Percentiles rank a stretch among this genome's conserved stretches.
phyloP scores from a whole-genome alignment of 2,113 vertebrate genomes.

The Petroica traversi region DNA sequence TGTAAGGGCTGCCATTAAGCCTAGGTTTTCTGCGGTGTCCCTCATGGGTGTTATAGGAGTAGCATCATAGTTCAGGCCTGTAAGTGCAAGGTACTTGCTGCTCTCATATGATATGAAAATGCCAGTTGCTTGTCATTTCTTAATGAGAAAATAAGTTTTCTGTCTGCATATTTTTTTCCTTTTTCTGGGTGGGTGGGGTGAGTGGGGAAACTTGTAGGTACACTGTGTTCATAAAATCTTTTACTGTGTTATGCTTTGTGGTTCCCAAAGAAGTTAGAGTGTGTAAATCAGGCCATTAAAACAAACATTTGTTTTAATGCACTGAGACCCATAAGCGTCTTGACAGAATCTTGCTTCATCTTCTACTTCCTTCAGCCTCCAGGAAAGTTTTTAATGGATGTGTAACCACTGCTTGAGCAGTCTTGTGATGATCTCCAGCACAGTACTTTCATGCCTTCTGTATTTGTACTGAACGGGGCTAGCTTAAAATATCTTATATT shows the following conservation, averaged over 20 bases:
- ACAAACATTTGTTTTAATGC: not conserved
- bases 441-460: not conserved
- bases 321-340: not conserved
- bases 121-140: not conserved
- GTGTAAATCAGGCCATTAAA: not conserved
- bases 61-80: not conserved
- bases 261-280: not conserved
- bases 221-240: not conserved
- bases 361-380: not conserved
- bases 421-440: not conserved
- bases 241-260: not conserved
- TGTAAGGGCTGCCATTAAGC: not conserved
- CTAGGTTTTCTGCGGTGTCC: not conserved
- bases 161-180: not conserved
- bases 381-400: constrained; percentile 5
- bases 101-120: not conserved
- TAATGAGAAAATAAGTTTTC: not conserved
- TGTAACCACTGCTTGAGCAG: not conserved
- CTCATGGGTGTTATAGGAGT: not conserved
- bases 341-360: not conserved
- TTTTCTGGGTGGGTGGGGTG: accelerated
- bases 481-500: constrained; percentile 42
- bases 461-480: not conserved
- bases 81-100: not conserved
- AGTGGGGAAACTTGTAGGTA: not conserved